These are phyloP conservation scores for Halcyon chelicuti DNA, from an alignment of 2,797 vertebrate species.

Conservation along the genomic window DNA sequence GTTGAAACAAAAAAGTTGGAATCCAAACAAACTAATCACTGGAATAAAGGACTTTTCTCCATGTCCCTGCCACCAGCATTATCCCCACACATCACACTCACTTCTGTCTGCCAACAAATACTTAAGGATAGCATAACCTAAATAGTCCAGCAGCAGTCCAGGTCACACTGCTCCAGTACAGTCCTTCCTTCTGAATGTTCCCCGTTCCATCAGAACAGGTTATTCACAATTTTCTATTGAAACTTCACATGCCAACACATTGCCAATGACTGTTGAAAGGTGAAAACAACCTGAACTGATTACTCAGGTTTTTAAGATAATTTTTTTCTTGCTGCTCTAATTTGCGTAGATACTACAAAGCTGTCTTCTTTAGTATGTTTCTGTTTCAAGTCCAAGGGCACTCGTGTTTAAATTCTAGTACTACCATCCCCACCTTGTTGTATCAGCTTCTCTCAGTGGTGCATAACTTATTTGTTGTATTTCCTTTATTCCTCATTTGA, in stretches of 20 bases:
- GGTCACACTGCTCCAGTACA: not conserved
- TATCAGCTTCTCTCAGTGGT: not conserved
- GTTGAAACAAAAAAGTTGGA: not conserved
- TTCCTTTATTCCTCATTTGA: not conserved
- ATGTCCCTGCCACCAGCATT: not conserved
- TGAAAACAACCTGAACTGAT: not conserved
- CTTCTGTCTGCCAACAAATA: not conserved
- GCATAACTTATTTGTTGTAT: not conserved
- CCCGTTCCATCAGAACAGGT: not conserved
- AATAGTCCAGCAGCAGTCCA: not conserved
- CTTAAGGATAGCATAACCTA: not conserved
- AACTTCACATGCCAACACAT: not conserved
- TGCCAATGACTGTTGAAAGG: not conserved
- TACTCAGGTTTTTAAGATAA: not conserved
- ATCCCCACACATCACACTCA: fast-evolving
- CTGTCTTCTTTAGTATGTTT: not conserved
- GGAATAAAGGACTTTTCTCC: not conserved
- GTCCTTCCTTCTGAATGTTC: not conserved
- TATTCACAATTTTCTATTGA: not conserved
- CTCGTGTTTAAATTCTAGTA: not conserved
- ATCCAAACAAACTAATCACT: not conserved
- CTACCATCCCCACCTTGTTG: not conserved
- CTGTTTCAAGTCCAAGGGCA: not conserved
- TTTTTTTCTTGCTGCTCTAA: not conserved
- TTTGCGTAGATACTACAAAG: not conserved